A percentile compares a stretch with the other conserved stretches of the same genome.
Conservation (phyloP, 2,797 vertebrate species). For the Chiroxiphia lanceolata region DNA sequence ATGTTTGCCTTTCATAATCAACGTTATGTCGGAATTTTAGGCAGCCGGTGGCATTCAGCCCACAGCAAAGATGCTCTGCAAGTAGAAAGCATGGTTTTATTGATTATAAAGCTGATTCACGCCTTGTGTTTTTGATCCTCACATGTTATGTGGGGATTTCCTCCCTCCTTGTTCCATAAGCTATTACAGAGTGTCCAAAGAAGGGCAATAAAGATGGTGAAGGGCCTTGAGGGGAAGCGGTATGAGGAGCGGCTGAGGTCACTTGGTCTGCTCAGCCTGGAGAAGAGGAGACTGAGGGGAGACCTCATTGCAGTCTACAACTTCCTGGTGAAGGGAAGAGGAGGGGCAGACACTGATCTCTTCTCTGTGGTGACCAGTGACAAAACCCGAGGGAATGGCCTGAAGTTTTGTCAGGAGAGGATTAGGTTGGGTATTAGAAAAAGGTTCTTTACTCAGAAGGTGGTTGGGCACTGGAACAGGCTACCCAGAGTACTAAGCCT, state of each 20-base stretch:
- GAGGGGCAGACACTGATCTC: not conserved
- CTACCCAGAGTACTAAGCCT: not conserved
- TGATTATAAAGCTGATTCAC: not conserved
- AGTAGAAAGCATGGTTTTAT: not conserved
- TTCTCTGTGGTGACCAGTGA: not conserved
- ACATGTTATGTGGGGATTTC: not conserved
- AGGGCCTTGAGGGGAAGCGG: not conserved
- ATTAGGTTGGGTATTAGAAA: not conserved
- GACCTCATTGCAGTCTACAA: not conserved
- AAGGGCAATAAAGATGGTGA: not conserved
- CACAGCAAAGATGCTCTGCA: not conserved
- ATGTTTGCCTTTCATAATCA: not conserved
- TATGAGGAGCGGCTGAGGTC: not conserved
- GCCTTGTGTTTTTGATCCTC: not conserved
- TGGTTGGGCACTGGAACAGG: not conserved
- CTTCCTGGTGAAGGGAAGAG: not conserved
- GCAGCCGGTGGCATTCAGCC: not conserved
- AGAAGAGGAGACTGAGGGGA: not conserved
- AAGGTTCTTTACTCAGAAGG: not conserved
- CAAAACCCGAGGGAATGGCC: not conserved
- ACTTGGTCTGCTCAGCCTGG: not conserved
- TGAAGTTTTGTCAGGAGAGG: not conserved
- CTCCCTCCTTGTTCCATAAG: not conserved
- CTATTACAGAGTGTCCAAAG: not conserved
- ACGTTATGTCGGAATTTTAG: not conserved